Conservation (phyloP, 2,888 invertebrate species). For the Melinaea menophilus region DNA sequence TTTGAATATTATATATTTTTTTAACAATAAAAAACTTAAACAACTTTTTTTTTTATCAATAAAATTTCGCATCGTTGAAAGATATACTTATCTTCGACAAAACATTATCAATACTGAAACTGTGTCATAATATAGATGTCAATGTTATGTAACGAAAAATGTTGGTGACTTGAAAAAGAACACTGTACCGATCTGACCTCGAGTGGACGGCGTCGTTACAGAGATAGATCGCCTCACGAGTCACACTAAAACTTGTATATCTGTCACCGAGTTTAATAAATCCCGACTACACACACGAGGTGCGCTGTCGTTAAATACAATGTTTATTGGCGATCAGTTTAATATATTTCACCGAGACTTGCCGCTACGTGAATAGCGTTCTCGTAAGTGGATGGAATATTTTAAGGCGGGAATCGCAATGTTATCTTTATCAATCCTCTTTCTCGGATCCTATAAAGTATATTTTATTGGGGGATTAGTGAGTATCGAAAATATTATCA, state of each 20-base stretch:
- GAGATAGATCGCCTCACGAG: slow-evolving; percentile 11
- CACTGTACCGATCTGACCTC: not conserved
- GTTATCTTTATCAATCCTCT: slow-evolving; percentile 18
- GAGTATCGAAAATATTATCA: not conserved
- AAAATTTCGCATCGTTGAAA: no score
- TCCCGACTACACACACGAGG: slow-evolving; percentile 10
- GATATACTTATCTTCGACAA: no score
- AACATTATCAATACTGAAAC: no score
- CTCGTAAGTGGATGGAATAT: slow-evolving; percentile 20
- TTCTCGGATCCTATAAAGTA: slow-evolving; percentile 14
- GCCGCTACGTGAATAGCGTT: slow-evolving; percentile 17
- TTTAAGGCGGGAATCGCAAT: slow-evolving; percentile 23
- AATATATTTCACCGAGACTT: slow-evolving; percentile 19
- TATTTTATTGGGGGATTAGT: slow-evolving; percentile 4
- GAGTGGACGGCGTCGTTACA: not conserved
- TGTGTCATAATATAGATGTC: no score
- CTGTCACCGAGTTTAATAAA: slow-evolving; percentile 18
- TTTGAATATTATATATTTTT: no score
- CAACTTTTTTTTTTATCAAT: no score
- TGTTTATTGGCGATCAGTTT: slow-evolving; percentile 20
- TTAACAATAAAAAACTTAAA: no score
- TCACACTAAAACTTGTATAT: slow-evolving; percentile 14
- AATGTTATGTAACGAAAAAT: no score
- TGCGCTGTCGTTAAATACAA: slow-evolving; percentile 19
- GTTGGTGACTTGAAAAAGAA: no score